Evolutionary conservation across 2,113 vertebrate species (phyloP), one percentile per base, ranked within the genome.

Genomic region (Phalacrocorax pelagicus): DNA sequence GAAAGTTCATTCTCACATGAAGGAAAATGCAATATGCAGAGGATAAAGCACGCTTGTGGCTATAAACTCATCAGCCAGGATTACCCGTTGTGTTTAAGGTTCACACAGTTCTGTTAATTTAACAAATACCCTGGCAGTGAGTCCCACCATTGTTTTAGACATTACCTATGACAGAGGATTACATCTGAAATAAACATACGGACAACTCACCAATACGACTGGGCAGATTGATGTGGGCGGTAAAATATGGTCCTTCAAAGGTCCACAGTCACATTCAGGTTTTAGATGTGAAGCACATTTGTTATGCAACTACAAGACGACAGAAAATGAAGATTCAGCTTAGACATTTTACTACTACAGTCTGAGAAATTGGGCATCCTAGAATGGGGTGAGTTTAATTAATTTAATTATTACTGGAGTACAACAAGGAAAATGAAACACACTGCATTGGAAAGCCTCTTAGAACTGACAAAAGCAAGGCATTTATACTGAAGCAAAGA

Each of bases 281-380:
- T 99, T 99, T 90, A 99, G 98, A 89, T 99, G 99, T 88, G 99
- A 99, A 91, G 99, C 99, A 96, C 99, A 99, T 97, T 99, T 99
- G 97, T 99, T 99, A 98, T 99, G 99, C 86, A 99, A 98, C 99
- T 99, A 95, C 3, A 17, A 92, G 70, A 96, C 84, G 90, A 82
- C 54, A 90, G 42, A 78, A 91, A 93, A 89, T 92, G 70, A 98
- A 63, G 32, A 95, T n/a, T 65, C 44, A 82, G 40, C 6, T 82
- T 58, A 38, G 47, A 30, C 2, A 30, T 66, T 79, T 86, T 63
- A 57, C 23, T 40, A 24, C 57, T 74, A 61, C 6, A n/a, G 14
- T 6, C 7, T n/a, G 61, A 86, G 34, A 62, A 86, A 83, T 40
- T 6, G 2, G 8, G 15, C 20, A 83, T 59, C 15, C 26, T 67